A percentile compares a stretch with the other conserved stretches of the same genome.
phyloP scores from a whole-genome alignment of 2,888 invertebrate genomes.

The Oxytorus armatus region DNA sequence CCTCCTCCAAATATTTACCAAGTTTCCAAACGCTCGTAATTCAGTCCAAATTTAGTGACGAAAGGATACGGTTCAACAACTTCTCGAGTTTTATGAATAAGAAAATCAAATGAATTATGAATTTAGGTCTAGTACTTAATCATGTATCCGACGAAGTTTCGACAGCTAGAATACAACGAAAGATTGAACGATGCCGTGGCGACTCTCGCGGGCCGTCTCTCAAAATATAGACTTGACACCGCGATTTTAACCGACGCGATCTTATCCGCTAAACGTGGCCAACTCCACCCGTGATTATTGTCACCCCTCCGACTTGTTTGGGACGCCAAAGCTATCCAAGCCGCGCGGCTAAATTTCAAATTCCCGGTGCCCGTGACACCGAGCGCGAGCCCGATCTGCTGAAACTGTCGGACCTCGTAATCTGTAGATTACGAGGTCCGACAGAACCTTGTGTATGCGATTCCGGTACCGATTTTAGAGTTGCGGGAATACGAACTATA shows the following conservation, averaged over 20 bases:
- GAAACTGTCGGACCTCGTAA: slow-evolving; percentile 8
- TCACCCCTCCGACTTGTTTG: neutral
- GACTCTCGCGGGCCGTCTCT: neutral
- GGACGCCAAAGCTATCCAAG: slow-evolving; percentile 3
- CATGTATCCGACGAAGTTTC: no score
- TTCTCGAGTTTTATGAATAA: no score
- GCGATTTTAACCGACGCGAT: slow-evolving; percentile 15
- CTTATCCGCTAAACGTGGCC: slow-evolving; percentile 12
- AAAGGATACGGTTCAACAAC: no score
- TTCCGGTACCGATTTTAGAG: slow-evolving; percentile 1
- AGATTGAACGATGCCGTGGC: neutral
- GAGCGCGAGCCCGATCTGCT: neutral
- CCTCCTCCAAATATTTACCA: no score
- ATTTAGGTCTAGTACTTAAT: no score
- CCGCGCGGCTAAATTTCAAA: neutral
- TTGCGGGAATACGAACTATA: neutral
- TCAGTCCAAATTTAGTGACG: no score
- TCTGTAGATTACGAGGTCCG: slow-evolving; percentile 2
- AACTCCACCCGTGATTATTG: neutral
- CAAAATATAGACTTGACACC: slow-evolving; percentile 16
- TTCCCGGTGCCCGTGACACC: neutral
- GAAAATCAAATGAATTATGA: no score
- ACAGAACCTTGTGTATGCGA: neutral
- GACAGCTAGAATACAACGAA: slow-evolving; percentile 11
- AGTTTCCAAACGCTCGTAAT: no score